A percentile compares a stretch with the other conserved stretches of the same genome.
These are phyloP conservation scores for Mastacembelus armatus DNA, from an alignment of 2,797 vertebrate genomes.

Conservation along the genomic window DNA sequence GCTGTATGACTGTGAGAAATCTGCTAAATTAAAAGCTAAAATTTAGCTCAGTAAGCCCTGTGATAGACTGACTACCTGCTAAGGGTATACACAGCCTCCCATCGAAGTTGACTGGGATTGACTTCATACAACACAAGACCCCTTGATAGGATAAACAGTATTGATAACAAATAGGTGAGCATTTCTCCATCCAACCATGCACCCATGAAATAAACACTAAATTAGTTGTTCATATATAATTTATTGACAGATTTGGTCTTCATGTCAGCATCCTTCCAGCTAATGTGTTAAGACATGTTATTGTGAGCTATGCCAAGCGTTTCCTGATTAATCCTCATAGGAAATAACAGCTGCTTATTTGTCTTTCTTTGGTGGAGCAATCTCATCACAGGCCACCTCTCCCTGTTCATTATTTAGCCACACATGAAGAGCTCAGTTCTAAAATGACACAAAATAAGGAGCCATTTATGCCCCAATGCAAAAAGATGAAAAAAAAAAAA, in stretches of 20 bases:
- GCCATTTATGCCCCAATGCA: background rate
- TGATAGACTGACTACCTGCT: no score
- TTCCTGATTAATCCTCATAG: slow-evolving; percentile 47
- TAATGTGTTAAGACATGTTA: background rate
- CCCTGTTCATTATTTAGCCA: slow-evolving; percentile 3
- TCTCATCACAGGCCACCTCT: background rate
- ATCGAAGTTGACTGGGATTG: no score
- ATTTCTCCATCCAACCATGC: no score
- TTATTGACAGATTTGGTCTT: no score
- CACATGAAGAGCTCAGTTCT: background rate
- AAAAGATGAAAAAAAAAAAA: background rate
- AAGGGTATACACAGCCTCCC: no score
- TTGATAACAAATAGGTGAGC: no score
- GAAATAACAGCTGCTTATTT: slow-evolving; percentile 61
- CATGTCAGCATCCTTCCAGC: background rate
- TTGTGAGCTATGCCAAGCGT: background rate
- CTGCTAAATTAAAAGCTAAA: no score
- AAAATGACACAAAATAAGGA: background rate
- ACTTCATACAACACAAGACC: no score
- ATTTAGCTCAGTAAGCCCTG: no score
- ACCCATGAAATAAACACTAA: no score
- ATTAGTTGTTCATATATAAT: no score
- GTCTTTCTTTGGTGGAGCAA: slow-evolving; percentile 6
- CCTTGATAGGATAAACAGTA: no score
- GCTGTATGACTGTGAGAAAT: background rate